These are phyloP conservation scores for Centropus bengalensis DNA, from an alignment of 2,113 vertebrate genomes.

Conservation along the genomic window DNA sequence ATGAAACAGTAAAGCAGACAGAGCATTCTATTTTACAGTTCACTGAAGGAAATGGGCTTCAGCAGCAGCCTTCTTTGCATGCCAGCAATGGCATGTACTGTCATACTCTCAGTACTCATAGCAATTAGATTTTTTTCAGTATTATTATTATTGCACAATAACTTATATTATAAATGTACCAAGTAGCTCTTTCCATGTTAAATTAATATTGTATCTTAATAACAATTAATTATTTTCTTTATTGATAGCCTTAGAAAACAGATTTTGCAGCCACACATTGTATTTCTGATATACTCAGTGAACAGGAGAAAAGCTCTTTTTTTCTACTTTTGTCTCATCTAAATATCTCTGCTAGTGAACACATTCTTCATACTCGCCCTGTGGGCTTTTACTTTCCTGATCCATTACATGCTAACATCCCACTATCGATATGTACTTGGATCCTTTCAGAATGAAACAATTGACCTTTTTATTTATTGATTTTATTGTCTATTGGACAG, in stretches of 20 bases:
- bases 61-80: not conserved
- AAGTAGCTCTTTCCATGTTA: not conserved
- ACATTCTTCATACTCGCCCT: not conserved
- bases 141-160: not conserved
- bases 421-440: not conserved
- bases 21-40: not conserved
- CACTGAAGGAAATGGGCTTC: not conserved
- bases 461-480: constrained; percentile 1
- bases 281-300: not conserved
- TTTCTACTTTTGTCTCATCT: not conserved
- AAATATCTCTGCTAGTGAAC: not conserved
- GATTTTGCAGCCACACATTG: not conserved
- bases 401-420: not conserved
- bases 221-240: not conserved
- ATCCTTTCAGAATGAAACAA: not conserved
- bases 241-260: not conserved
- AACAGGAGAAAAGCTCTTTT: not conserved
- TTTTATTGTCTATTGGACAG: not conserved
- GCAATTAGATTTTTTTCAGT: not conserved
- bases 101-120: not conserved
- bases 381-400: not conserved
- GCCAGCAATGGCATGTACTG: not conserved
- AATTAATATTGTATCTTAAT: not conserved
- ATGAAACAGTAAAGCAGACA: not conserved
- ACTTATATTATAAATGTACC: not conserved